Conservation (phyloP, 2,888 invertebrate species). For the Macaria notata region DNA sequence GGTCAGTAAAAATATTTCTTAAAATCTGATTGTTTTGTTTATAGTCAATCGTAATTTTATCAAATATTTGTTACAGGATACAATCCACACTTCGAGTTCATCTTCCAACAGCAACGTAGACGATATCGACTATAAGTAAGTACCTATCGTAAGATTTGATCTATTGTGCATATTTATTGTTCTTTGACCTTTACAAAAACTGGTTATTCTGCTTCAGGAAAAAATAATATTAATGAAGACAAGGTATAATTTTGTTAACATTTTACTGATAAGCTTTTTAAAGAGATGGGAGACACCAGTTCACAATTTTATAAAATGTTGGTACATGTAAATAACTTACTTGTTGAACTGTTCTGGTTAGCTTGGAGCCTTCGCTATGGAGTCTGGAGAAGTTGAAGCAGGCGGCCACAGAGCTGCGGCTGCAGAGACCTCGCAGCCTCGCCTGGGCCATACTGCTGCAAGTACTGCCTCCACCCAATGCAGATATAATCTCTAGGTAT, state of each 20-base stretch:
- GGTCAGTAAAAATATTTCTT: neutral
- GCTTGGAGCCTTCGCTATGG: slow-evolving; percentile 65
- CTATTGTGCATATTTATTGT: slow-evolving; percentile 34
- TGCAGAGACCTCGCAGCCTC: slow-evolving; percentile 63
- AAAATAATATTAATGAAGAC: neutral
- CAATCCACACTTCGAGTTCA: slow-evolving; percentile 47
- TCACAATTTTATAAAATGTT: too few relatives aligned
- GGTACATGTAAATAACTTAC: too few relatives aligned
- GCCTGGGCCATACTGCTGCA: slow-evolving; percentile 72
- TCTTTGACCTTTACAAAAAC: slow-evolving; percentile 17
- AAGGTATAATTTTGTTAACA: neutral
- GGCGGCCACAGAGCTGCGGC: slow-evolving; percentile 56
- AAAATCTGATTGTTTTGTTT: too few relatives aligned
- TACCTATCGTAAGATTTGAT: slow-evolving; percentile 26
- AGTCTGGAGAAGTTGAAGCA: slow-evolving; percentile 53
- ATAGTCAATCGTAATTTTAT: neutral
- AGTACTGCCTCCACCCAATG: slow-evolving; percentile 63
- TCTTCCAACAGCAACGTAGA: slow-evolving; percentile 49
- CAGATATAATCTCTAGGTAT: slow-evolving; percentile 61
- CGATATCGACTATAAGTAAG: slow-evolving; percentile 66
- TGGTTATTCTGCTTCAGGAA: neutral
- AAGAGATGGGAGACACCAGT: too few relatives aligned
- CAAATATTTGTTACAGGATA: slow-evolving; percentile 7
- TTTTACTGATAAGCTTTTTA: neutral
- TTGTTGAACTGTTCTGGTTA: slow-evolving; percentile 23